Conservation (phyloP, 2,113 vertebrate species). For the Anguilla rostrata region DNA sequence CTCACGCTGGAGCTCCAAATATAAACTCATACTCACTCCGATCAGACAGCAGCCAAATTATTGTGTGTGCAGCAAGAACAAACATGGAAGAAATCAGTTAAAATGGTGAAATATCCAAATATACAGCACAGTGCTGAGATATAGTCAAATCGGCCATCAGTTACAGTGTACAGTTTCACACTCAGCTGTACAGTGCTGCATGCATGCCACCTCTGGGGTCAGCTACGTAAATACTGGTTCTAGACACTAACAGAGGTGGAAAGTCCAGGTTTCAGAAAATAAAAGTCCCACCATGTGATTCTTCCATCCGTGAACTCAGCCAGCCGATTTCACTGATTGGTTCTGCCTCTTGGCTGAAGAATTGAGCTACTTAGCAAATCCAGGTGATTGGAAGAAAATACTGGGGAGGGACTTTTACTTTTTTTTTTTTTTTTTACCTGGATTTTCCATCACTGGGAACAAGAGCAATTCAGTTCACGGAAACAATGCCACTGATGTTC, state of each 20-base stretch:
- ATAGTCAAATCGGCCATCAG: neutral
- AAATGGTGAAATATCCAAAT: conserved; percentile 70
- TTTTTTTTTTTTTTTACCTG: too few species aligned
- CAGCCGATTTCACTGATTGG: too few species aligned
- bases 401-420: too few species aligned
- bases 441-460: neutral
- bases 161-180: neutral
- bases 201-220: neutral
- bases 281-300: too few species aligned
- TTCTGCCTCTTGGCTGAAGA: too few species aligned
- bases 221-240: neutral
- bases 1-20: conserved; percentile 30
- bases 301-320: too few species aligned
- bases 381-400: too few species aligned
- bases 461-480: neutral
- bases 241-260: neutral
- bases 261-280: too few species aligned
- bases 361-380: too few species aligned
- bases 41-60: conserved; percentile 78
- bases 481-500: neutral
- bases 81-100: conserved; percentile 92
- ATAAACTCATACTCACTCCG: conserved; percentile 80
- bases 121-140: conserved; percentile 13
- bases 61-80: conserved; percentile 80
- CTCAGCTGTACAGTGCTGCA: neutral